These are phyloP conservation scores for Melanotaenia nigrans DNA, from an alignment of 2,797 vertebrate genomes.

Conservation along the genomic window DNA sequence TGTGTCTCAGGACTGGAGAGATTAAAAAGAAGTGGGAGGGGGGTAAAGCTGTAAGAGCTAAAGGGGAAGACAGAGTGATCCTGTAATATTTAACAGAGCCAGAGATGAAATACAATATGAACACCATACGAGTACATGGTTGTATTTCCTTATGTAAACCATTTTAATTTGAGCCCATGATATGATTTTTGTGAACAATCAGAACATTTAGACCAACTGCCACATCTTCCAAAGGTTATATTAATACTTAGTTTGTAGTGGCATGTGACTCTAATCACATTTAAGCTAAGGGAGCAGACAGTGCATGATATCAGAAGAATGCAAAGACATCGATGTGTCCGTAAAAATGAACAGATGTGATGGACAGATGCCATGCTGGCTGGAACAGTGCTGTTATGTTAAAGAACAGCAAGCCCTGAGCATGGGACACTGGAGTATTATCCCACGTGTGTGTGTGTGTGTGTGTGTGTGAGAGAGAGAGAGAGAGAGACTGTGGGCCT, in stretches of 20 bases:
- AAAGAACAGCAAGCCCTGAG: slow-evolving; percentile 56
- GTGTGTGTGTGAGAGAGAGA: background rate
- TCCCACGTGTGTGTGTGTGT: slow-evolving; percentile 18
- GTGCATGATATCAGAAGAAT: background rate
- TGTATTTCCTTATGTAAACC: background rate
- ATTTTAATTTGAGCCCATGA: background rate
- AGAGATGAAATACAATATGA: slow-evolving; percentile 19
- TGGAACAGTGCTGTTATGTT: slow-evolving; percentile 31
- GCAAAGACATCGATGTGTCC: slow-evolving; percentile 13
- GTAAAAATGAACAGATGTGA: slow-evolving; percentile 61
- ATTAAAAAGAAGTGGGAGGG: background rate
- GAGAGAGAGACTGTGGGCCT: background rate
- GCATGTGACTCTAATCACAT: background rate
- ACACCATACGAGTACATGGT: slow-evolving; percentile 21
- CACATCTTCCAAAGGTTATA: background rate
- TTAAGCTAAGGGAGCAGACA: background rate
- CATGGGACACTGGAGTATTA: slow-evolving; percentile 33
- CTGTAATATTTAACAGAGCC: slow-evolving; percentile 16
- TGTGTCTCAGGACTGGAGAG: slow-evolving; percentile 29
- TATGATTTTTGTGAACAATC: background rate
- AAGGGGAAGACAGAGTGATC: slow-evolving; percentile 30
- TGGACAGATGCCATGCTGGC: slow-evolving; percentile 61
- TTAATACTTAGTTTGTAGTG: background rate
- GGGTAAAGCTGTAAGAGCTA: slow-evolving; percentile 15
- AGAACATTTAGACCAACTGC: background rate